A percentile compares a stretch with the other conserved stretches of the same genome.
phyloP scores from a whole-genome alignment of 2,888 invertebrate species.

The Exocentrus adspersus region DNA sequence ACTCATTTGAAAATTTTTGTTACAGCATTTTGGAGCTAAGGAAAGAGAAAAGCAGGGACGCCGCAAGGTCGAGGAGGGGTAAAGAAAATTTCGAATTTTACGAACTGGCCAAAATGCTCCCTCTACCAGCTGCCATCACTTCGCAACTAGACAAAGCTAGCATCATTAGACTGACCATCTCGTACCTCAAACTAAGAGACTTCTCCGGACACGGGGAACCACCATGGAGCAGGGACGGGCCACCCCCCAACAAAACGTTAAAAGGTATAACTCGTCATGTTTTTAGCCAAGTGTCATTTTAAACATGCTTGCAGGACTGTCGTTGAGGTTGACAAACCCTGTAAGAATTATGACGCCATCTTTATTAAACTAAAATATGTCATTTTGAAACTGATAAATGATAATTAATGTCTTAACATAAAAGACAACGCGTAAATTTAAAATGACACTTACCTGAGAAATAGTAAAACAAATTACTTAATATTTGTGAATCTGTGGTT shows the following conservation, averaged over 20 bases:
- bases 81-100: conserved; percentile 98
- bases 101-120: conserved; percentile 94
- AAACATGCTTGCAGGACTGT: no score
- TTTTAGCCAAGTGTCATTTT: no score
- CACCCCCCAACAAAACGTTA: conserved; percentile 80
- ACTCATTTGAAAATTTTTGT: conserved; percentile 55
- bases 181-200: conserved; percentile 92
- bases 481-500: no score
- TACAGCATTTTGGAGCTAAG: conserved; percentile 92
- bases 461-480: no score
- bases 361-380: no score
- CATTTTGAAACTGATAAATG: no score
- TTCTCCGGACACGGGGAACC: conserved; percentile 97
- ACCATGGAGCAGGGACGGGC: conserved; percentile 89
- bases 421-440: no score
- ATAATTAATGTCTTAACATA: no score
- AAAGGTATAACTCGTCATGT: conserved; percentile 74
- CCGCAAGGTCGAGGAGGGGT: conserved; percentile 89
- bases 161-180: conserved; percentile 95
- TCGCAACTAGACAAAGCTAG: conserved; percentile 96
- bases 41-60: conserved; percentile 94
- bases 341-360: no score
- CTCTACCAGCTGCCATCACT: conserved; percentile 89
- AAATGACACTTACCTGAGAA: no score
- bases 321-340: no score